phyloP scores from a whole-genome alignment of 2,888 invertebrate species.

The Congeria kusceri region DNA sequence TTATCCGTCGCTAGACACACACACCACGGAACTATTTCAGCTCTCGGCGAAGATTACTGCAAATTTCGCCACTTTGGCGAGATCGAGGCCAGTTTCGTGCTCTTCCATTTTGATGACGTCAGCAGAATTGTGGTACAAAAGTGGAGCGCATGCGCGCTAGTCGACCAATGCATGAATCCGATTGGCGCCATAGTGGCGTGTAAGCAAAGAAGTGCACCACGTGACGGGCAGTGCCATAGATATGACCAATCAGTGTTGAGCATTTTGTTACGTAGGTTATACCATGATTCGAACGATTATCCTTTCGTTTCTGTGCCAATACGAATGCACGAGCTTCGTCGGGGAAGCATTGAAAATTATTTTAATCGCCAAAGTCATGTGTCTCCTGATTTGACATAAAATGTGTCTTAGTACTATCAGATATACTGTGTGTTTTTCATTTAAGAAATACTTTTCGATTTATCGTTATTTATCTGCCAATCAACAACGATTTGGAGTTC shows the following conservation, averaged over 20 bases:
- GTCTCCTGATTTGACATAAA: no score
- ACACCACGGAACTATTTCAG: constrained; percentile 47
- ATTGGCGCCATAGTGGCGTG: constrained; percentile 39
- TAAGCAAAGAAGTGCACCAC: not conserved
- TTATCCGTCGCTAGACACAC: constrained; percentile 52
- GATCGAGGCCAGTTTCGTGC: constrained; percentile 57
- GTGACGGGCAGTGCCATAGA: constrained; percentile 60
- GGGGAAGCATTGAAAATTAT: constrained; percentile 45
- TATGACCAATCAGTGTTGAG: constrained; percentile 66
- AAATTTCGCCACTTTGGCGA: constrained; percentile 62
- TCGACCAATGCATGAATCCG: constrained; percentile 51
- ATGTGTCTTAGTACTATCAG: no score
- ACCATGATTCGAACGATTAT: constrained; percentile 58
- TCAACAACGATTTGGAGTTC: no score
- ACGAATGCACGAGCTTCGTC: constrained; percentile 46
- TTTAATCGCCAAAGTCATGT: not conserved
- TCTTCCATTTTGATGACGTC: constrained; percentile 55
- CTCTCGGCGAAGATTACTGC: constrained; percentile 48
- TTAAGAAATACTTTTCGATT: no score
- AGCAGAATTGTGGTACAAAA: constrained; percentile 43
- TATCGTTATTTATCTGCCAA: no score
- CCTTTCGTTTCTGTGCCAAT: constrained; percentile 48
- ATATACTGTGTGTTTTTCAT: no score
- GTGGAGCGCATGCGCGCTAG: constrained; percentile 58
- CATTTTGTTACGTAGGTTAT: constrained; percentile 56